Evolutionary conservation across 2,888 invertebrate genomes (phyloP).

Genomic region (Drosophila infuscata): DNA sequence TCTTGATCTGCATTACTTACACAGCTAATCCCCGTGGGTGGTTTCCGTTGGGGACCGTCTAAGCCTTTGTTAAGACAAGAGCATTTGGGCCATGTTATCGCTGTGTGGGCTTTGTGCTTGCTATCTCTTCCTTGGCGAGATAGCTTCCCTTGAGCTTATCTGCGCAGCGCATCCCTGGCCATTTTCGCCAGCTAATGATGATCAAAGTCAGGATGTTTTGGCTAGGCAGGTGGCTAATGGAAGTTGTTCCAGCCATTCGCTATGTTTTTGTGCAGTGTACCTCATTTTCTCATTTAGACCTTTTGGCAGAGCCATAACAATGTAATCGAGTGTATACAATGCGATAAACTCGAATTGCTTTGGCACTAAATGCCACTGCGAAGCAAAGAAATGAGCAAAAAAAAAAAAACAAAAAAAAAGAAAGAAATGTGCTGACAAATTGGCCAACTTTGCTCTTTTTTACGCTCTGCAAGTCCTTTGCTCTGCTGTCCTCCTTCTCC

Average conservation of each 20-base stretch:
- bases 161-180: slow-evolving; percentile 46
- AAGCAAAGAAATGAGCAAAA: slow-evolving; percentile 3
- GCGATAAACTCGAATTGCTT: slow-evolving; percentile 69
- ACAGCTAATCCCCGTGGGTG: slow-evolving; percentile 55
- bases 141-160: slow-evolving; percentile 52
- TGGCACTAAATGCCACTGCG: slow-evolving; percentile 52
- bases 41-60: slow-evolving; percentile 14
- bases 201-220: slow-evolving; percentile 61
- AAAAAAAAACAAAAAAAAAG: slow-evolving; percentile 2
- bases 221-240: slow-evolving; percentile 31
- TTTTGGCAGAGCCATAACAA: slow-evolving; percentile 63
- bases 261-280: slow-evolving; percentile 1
- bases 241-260: slow-evolving; percentile 2
- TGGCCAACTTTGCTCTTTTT: slow-evolving; percentile 58
- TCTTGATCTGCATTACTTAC: slow-evolving; percentile 56
- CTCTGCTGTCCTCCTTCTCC: not conserved
- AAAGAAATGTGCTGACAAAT: slow-evolving; percentile 57
- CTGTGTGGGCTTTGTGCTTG: slow-evolving; percentile 25
- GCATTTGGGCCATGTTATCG: slow-evolving; percentile 12
- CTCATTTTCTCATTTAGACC: slow-evolving; percentile 41
- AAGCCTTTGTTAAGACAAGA: slow-evolving; percentile 53
- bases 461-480: slow-evolving; percentile 12
- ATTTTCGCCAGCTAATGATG: slow-evolving; percentile 73
- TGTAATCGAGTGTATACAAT: slow-evolving; percentile 73
- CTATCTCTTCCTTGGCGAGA: not conserved